These are phyloP conservation scores for Mythimna impura DNA, from an alignment of 2,888 invertebrate species.

Conservation along the genomic window DNA sequence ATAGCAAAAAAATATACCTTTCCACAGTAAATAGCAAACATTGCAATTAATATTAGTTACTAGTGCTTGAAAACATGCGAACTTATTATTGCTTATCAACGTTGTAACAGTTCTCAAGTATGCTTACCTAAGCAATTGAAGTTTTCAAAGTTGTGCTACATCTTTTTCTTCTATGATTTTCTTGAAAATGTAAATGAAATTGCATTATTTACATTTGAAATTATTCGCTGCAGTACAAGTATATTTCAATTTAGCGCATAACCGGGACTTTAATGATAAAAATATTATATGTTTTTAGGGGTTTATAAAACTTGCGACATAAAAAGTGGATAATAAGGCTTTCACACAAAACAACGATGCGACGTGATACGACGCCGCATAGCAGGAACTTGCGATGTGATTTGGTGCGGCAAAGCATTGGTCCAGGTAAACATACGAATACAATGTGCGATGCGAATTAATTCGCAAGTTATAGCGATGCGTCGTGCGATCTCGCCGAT, in stretches of 20 bases:
- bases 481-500: too few relatives aligned
- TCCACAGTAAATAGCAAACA: conserved; percentile 43
- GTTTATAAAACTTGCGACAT: neutral
- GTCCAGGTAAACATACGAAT: too few relatives aligned
- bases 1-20: conserved; percentile 30
- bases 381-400: too few relatives aligned
- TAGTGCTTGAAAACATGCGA: conserved; percentile 61
- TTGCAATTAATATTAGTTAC: conserved; percentile 62
- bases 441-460: too few relatives aligned
- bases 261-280: neutral
- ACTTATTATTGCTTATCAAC: conserved; percentile 52
- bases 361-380: too few relatives aligned
- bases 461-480: too few relatives aligned
- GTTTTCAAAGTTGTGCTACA: conserved; percentile 17
- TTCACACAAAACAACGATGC: too few relatives aligned
- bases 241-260: conserved; percentile 22
- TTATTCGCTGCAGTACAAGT: conserved; percentile 20
- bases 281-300: neutral
- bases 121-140: conserved; percentile 32
- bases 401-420: too few relatives aligned
- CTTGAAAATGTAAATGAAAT: conserved; percentile 40
- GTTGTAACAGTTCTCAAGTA: conserved; percentile 28
- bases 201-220: conserved; percentile 49
- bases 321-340: too few relatives aligned
- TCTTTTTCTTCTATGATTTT: conserved; percentile 33